These are phyloP conservation scores for Tympanoctomys barrerae DNA, from an alignment of 2,797 vertebrate genomes.

Conservation along the genomic window DNA sequence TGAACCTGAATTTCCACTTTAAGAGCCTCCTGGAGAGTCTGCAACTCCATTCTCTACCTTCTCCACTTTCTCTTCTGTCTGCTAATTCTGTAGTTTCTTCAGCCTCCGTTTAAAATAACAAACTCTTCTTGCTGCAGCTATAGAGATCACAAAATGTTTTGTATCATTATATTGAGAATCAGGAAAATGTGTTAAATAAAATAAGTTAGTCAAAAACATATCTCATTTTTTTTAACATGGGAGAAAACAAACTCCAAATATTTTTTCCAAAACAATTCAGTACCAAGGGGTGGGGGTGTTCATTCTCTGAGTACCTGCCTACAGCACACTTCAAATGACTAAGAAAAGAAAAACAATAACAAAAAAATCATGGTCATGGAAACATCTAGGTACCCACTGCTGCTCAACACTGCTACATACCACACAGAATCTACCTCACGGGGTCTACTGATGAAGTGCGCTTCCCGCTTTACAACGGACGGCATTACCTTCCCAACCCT, in stretches of 20 bases:
- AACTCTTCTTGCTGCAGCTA: conserved; percentile 86
- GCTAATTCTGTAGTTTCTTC: conserved; percentile 88
- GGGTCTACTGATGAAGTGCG: not conserved
- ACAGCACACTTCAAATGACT: conserved; percentile 53
- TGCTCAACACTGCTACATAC: not conserved
- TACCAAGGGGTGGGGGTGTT: conserved; percentile 32
- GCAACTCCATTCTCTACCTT: conserved; percentile 99
- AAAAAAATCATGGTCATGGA: not conserved
- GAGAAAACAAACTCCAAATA: not conserved
- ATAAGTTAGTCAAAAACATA: conserved; percentile 54
- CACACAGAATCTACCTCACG: not conserved
- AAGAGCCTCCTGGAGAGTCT: conserved; percentile 99
- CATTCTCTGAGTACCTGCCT: conserved; percentile 41
- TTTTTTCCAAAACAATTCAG: conserved; percentile 55
- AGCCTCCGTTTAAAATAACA: conserved; percentile 88
- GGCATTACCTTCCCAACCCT: not conserved
- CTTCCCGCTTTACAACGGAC: not conserved
- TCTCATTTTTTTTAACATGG: conserved; percentile 23
- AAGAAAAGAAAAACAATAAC: not conserved
- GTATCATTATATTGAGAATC: conserved; percentile 66
- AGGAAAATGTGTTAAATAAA: conserved; percentile 64
- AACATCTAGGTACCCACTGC: not conserved
- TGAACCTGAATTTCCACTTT: conserved; percentile 99
- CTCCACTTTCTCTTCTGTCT: conserved; percentile 91
- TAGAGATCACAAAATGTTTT: conserved; percentile 76